phyloP scores from a whole-genome alignment of 2,113 vertebrate genomes.

The Macquaria ambigua region DNA sequence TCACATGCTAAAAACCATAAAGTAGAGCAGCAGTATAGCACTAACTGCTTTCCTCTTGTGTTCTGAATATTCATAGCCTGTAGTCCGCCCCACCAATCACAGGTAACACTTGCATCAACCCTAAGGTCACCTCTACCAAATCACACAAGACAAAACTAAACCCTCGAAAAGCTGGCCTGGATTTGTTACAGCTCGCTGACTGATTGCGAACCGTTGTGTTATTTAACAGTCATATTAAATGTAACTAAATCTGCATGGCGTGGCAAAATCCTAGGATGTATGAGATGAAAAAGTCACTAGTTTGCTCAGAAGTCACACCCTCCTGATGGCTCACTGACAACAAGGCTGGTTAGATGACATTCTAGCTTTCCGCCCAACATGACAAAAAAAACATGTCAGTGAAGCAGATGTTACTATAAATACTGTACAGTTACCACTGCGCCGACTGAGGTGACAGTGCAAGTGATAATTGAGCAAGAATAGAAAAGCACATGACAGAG shows the following conservation, averaged over 20 bases:
- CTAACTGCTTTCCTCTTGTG: not conserved
- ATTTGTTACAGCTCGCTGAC: not conserved
- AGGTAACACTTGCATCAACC: not conserved
- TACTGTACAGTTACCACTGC: not conserved
- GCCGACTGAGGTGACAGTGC: constrained; percentile 10
- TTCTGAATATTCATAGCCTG: not conserved
- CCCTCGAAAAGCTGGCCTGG: fast-evolving
- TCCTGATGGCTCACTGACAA: not conserved
- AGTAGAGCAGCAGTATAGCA: not conserved
- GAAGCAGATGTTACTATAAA: constrained; percentile 45
- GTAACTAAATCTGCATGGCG: not conserved
- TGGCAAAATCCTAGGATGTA: not conserved
- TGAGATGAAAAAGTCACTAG: not conserved
- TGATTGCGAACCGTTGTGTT: not conserved
- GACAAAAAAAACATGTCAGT: not conserved
- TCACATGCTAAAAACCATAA: not conserved
- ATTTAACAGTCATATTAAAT: not conserved
- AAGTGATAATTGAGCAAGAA: constrained; percentile 26
- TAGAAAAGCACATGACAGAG: constrained; percentile 31
- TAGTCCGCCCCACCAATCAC: not conserved
- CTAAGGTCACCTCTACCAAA: not conserved
- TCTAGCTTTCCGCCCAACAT: not conserved
- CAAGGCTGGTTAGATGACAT: not conserved
- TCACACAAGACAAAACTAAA: not conserved
- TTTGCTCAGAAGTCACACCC: not conserved